Conservation (phyloP, 2,797 vertebrate species). For the Sebastes oblongus region DNA sequence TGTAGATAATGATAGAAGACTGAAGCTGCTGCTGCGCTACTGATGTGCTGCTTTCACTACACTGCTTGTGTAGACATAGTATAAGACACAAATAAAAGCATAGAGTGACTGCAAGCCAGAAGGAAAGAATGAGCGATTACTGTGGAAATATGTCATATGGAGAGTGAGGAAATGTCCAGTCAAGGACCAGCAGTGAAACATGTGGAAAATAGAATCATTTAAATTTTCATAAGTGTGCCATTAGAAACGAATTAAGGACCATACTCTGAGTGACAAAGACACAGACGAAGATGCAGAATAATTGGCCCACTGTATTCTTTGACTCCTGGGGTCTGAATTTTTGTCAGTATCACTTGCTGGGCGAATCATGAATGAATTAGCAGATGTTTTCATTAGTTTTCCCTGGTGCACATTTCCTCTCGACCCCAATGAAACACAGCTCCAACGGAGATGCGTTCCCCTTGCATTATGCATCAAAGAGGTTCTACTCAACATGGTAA, state of each 20-base stretch:
- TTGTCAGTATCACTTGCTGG: background rate
- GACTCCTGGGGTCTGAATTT: background rate
- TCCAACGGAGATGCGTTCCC: background rate
- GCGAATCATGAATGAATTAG: background rate
- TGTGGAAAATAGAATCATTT: constrained; percentile 3
- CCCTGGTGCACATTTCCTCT: background rate
- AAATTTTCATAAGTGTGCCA: background rate
- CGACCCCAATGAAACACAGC: background rate
- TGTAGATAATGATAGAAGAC: background rate
- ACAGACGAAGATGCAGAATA: background rate
- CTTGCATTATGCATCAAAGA: background rate
- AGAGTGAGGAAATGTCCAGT: background rate
- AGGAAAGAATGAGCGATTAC: constrained; percentile 16
- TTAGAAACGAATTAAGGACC: constrained; percentile 5
- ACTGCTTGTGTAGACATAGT: constrained; percentile 9
- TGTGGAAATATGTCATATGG: constrained; percentile 4
- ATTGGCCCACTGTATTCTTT: background rate
- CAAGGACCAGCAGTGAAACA: constrained; percentile 14
- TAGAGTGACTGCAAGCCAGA: background rate
- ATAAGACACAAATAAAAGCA: background rate
- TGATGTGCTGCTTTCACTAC: constrained; percentile 7
- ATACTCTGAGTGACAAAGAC: background rate
- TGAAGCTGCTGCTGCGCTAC: background rate
- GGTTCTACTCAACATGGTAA: background rate
- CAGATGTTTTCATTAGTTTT: background rate